Evolutionary conservation across 2,113 vertebrate genomes (phyloP), one percentile per base, ranked within the genome.

Genomic region (Mormyrus lacerda): DNA sequence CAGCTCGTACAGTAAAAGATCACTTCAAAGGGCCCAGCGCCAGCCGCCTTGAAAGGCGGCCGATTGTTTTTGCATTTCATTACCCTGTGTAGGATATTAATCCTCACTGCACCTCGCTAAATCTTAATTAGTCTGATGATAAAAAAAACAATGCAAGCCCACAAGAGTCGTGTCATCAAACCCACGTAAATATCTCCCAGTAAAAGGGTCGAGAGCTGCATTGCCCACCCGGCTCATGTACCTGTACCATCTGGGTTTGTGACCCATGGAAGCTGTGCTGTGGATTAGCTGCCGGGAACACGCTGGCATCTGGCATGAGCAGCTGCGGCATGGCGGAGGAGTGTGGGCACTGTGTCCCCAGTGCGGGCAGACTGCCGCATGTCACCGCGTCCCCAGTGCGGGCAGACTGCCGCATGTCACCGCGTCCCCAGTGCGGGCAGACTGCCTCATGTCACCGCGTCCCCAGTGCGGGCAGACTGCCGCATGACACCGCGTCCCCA

Each of bases 31-130:
- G 48, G 79, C 42, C 55, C 88, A 89, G 73, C 89, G 87, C 91
- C 91, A 91, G 91, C 91, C 90, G 90, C 90, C 90, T 90, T 86
- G 88, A 92, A 91, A 91, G 90, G 88, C 86, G 79, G 88, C 50
- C 90, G 61, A 91, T 91, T 90, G 89, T 91, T 92, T 79, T 55
- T 50, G 48, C 65, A 50, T 91, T 93, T 93, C 92, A 91, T 90
- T 91, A 88, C 89, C 90, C 88, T 91, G 90, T 92, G 82, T 90
- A 89, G 92, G 90, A 92, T 93, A 92, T 93, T 93, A 92, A 93
- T 91, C 90, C 90, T 90, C 91, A 88, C 84, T 85, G 91, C 89
- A 92, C 91, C 89, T 92, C 93, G 89, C 90, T 91, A 92, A 92
- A 91, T 89, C 90, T 89, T 93, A 93, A 93, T 93, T 93, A 92